Conservation (phyloP, 1,140 invertebrate species). For the Danaus melanippus region DNA sequence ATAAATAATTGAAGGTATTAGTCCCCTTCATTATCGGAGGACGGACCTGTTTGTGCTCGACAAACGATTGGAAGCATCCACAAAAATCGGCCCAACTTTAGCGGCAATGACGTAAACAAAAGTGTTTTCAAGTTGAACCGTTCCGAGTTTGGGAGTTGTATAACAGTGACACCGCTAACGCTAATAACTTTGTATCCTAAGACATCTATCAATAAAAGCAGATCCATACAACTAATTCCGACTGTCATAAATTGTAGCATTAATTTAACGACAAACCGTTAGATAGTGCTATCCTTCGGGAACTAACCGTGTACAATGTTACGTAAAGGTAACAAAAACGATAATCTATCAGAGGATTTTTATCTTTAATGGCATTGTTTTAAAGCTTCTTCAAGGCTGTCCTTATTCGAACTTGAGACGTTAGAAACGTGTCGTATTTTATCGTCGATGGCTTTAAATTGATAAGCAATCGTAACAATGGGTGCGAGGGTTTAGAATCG, state of each 20-base stretch:
- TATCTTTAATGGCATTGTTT: constrained; percentile 9
- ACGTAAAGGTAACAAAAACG: constrained; percentile 21
- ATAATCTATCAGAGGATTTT: constrained; percentile 13
- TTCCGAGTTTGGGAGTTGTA: too few relatives aligned
- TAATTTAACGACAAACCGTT: constrained; percentile 68
- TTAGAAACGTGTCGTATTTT: constrained; percentile 11
- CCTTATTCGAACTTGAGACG: constrained; percentile 11
- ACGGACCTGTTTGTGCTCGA: constrained; percentile 33
- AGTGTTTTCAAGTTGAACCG: too few relatives aligned
- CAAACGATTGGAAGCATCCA: constrained; percentile 24
- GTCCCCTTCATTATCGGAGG: constrained; percentile 41
- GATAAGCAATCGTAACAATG: constrained; percentile 38
- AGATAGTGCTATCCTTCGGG: constrained; percentile 54
- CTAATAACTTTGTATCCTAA: constrained; percentile 4
- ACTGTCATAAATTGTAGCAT: constrained; percentile 66
- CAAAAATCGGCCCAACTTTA: too few relatives aligned
- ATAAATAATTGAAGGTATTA: constrained; percentile 59
- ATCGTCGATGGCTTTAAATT: constrained; percentile 20
- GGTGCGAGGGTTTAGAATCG: constrained; percentile 24
- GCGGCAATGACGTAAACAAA: too few relatives aligned
- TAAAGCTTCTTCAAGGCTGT: constrained; percentile 19
- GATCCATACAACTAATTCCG: constrained; percentile 52
- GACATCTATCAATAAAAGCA: constrained; percentile 52
- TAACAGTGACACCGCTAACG: background rate
- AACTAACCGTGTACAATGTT: constrained; percentile 38